Conservation (phyloP, 2,888 invertebrate species). For the Gortyna flavago region DNA sequence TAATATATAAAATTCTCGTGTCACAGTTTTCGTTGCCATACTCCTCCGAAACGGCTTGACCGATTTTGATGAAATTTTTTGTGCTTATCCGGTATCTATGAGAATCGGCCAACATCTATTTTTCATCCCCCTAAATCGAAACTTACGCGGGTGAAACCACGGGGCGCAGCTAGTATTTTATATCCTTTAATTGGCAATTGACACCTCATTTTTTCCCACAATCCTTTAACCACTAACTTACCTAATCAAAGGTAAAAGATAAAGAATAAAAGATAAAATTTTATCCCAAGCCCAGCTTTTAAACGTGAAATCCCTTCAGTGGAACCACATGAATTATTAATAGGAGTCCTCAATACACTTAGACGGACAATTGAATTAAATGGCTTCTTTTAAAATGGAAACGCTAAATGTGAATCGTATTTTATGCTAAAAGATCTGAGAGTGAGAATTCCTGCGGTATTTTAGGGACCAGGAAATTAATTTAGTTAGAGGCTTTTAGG, state of each 20-base stretch:
- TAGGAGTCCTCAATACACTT: constrained; percentile 68
- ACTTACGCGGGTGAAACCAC: no score
- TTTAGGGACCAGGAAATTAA: constrained; percentile 44
- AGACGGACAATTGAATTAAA: constrained; percentile 74
- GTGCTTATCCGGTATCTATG: no score
- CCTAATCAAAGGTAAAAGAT: constrained; percentile 52
- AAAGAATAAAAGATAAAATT: constrained; percentile 57
- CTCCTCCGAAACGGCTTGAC: no score
- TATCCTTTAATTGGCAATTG: neutral
- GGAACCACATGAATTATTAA: constrained; percentile 71
- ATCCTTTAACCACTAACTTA: constrained; percentile 38
- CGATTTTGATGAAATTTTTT: no score
- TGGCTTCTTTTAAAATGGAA: constrained; percentile 63
- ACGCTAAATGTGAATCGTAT: constrained; percentile 61
- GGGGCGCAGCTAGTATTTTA: no score
- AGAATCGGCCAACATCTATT: no score
- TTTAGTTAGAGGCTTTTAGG: constrained; percentile 29
- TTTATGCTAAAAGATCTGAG: constrained; percentile 61
- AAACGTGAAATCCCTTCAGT: constrained; percentile 62
- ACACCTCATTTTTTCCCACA: neutral
- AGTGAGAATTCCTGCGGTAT: constrained; percentile 33
- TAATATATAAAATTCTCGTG: no score
- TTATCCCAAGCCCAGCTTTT: constrained; percentile 58
- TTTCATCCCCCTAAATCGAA: no score
- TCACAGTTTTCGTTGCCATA: no score